Base-by-base conservation (phyloP, 2,888 invertebrate species). In the Hedychridium roseum region DNA sequence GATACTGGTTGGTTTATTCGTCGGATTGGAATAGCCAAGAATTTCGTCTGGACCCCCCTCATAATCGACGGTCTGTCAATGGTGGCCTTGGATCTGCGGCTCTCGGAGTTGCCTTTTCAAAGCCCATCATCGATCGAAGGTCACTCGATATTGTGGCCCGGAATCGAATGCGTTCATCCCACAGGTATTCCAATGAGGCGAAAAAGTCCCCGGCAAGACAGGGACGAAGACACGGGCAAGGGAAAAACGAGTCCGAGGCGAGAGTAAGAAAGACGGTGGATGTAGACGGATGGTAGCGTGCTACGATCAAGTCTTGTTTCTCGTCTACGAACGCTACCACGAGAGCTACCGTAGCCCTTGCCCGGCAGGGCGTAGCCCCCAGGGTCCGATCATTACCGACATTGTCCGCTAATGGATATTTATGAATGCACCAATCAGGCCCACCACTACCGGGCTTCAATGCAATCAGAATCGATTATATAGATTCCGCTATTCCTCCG, bases 381-480 rank as follows among this genome's bases (percentile, higher is more conserved):
- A 67, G 70, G 66, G 68, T 58, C 66, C 64, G 71, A 76, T 78
- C 78, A 77, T 78, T 78, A 78, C 74, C 69, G 68, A 76, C 76
- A 78, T 78, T 78, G 77, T 78, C 67, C 73, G 69, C 74, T 77
- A 78, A 76, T 78, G 77, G 77, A 77, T 78, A 77, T 78, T 78
- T 78, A 77, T 78, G 78, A 78, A 78, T 78, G 73, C 74, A 68
- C 76, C 76, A 77, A 78, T 78, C 78, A 78, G 70, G 71, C 69
- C 69, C 57, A 71, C 72, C 71, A 77, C 78, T 76, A 75, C 76
- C 60, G 78, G 78, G 74, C 77, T 76, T 78, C 76, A 76, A 78
- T 78, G 77, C 73, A 76, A 78, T 77, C 78, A 78, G 72, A 78
- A 78, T 76, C 76, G 76, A 78, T 78, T 77, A 78, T 77, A 73